Conservation (phyloP, 2,888 invertebrate species). For the Buathra laborator region DNA sequence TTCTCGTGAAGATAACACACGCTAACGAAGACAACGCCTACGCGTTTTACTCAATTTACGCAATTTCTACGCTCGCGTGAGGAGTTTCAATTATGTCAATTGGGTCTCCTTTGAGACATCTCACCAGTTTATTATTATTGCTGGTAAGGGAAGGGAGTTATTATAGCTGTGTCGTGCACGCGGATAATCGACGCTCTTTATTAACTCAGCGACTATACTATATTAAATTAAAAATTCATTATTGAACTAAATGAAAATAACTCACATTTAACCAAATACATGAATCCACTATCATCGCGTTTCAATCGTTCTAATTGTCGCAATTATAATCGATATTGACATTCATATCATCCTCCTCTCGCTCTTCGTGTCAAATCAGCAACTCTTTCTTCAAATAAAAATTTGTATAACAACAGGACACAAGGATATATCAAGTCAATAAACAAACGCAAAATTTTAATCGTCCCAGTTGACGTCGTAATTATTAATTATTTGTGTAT, state of each 20-base stretch:
- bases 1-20: not conserved
- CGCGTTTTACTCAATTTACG: constrained; percentile 42
- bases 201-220: constrained; percentile 49
- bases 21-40: constrained; percentile 24
- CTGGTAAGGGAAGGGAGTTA: constrained; percentile 13
- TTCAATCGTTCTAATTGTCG: not conserved
- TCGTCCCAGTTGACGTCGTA: not conserved
- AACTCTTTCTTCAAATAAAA: not conserved
- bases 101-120: not conserved
- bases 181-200: constrained; percentile 1
- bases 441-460: too few species aligned
- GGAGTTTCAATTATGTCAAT: constrained; percentile 47
- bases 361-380: not conserved
- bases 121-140: constrained; percentile 22
- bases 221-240: constrained; percentile 6
- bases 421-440: too few species aligned
- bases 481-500: not conserved
- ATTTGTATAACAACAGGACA: not conserved
- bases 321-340: not conserved
- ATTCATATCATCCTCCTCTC: not conserved
- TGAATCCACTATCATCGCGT: not conserved
- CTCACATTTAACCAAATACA: not conserved
- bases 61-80: constrained; percentile 54
- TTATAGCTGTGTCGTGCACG: constrained; percentile 5
- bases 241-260: not conserved